phyloP scores from a whole-genome alignment of 2,797 vertebrate genomes.

The Poecile montanus region DNA sequence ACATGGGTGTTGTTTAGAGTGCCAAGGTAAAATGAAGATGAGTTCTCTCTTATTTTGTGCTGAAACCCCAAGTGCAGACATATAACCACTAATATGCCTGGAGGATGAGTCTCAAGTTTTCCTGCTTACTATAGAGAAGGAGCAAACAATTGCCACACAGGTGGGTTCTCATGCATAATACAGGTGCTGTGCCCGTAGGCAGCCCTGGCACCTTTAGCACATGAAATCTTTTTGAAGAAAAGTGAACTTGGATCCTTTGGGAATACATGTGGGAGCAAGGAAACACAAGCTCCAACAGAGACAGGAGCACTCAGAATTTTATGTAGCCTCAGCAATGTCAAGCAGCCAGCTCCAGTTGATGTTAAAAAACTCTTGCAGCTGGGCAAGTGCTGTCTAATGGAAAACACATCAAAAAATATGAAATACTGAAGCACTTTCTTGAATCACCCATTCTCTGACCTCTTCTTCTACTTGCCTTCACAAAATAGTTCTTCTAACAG shows the following conservation, averaged over 20 bases:
- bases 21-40: not conserved
- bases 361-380: not conserved
- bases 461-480: not conserved
- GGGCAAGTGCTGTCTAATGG: not conserved
- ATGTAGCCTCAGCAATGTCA: not conserved
- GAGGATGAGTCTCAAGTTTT: not conserved
- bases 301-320: not conserved
- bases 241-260: not conserved
- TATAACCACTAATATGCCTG: not conserved
- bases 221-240: not conserved
- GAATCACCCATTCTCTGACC: not conserved
- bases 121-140: not conserved
- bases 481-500: not conserved
- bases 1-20: not conserved
- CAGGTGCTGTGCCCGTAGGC: not conserved
- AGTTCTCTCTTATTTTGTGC: not conserved
- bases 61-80: not conserved
- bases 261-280: not conserved
- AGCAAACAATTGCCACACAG: not conserved
- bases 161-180: not conserved
- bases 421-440: not conserved
- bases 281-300: not conserved
- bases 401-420: not conserved
- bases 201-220: not conserved
- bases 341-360: accelerated